These are phyloP conservation scores for Dolichomitus sp. DNA, from an alignment of 2,888 invertebrate genomes.

Conservation along the genomic window DNA sequence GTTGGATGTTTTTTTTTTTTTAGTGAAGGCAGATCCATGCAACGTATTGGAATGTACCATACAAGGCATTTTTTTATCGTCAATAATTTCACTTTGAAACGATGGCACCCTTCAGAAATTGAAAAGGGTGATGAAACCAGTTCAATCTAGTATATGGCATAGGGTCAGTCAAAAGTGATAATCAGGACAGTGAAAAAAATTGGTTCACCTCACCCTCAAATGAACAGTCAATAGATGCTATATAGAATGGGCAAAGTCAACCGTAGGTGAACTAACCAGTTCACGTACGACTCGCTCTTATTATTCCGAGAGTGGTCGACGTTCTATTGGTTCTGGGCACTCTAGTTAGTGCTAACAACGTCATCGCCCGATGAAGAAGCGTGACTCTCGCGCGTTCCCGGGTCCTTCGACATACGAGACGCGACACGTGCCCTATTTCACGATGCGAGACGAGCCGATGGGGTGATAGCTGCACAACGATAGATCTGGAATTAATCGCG, in stretches of 20 bases:
- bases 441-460: neutral
- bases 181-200: neutral
- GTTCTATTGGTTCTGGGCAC: slow-evolving; percentile 60
- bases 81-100: too few relatives aligned
- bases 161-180: slow-evolving; percentile 9
- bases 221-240: slow-evolving; percentile 4
- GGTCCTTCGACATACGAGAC: slow-evolving; percentile 22
- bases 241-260: neutral
- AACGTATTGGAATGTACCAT: too few relatives aligned
- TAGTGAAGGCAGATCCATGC: neutral
- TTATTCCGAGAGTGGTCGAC: slow-evolving; percentile 62
- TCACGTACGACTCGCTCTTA: slow-evolving; percentile 67
- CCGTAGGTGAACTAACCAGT: slow-evolving; percentile 59
- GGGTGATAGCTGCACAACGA: slow-evolving; percentile 1
- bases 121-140: neutral
- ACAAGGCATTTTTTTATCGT: too few relatives aligned
- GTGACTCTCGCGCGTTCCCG: slow-evolving; percentile 32
- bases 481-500: slow-evolving; percentile 16
- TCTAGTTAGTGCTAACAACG: slow-evolving; percentile 69
- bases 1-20: too few relatives aligned
- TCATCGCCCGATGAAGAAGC: slow-evolving; percentile 63
- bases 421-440: slow-evolving; percentile 22
- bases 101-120: too few relatives aligned
- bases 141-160: neutral
- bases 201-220: slow-evolving; percentile 1